A percentile compares a stretch with the other conserved stretches of the same genome.
These are phyloP conservation scores for Alethe diademata DNA, from an alignment of 2,113 vertebrate genomes.

Conservation along the genomic window DNA sequence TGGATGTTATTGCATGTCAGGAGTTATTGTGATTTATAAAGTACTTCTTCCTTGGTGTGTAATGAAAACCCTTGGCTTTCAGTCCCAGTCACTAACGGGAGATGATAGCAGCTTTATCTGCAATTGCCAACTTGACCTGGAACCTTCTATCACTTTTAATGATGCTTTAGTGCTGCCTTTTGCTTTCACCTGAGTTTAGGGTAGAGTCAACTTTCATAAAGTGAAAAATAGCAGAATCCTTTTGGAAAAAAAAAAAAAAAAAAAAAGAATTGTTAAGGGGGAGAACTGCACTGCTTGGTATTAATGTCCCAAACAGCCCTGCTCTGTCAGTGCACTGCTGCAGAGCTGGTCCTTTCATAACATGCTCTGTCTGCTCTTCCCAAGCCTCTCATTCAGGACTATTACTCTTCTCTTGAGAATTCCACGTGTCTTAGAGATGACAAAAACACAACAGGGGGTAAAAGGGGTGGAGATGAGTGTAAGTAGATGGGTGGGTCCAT, in stretches of 20 bases:
- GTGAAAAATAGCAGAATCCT: not conserved
- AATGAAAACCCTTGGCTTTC: constrained; percentile 70
- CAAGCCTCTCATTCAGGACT: not conserved
- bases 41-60: constrained; percentile 52
- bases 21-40: constrained; percentile 75
- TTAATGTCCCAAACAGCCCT: not conserved
- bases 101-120: constrained; percentile 66
- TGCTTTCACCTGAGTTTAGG: not conserved
- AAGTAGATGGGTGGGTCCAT: not conserved
- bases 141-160: constrained; percentile 62
- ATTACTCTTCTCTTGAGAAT: not conserved
- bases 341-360: not conserved
- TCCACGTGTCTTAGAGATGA: not conserved
- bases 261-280: not conserved
- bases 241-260: not conserved
- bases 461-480: not conserved
- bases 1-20: constrained; percentile 73
- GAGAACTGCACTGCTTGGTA: too few relatives aligned
- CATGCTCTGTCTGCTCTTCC: not conserved
- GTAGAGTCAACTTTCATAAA: not conserved
- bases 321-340: not conserved
- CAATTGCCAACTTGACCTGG: constrained; percentile 68
- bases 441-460: not conserved
- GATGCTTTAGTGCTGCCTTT: constrained; percentile 20
- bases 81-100: constrained; percentile 48